Base-by-base conservation (phyloP, 1,140 invertebrate species). In the Cotesia glomerata region DNA sequence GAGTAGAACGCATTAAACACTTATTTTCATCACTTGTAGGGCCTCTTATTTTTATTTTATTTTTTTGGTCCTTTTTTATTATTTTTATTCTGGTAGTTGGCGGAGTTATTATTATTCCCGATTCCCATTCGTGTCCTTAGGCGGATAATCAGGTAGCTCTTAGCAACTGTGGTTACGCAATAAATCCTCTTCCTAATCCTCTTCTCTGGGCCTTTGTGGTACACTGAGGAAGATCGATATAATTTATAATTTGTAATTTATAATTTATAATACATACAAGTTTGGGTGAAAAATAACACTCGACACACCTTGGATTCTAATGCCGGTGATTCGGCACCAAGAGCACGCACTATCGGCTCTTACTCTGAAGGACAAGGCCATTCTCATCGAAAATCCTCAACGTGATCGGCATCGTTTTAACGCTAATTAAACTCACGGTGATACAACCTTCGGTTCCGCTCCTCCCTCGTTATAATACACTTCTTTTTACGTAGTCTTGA, bases 101-200 rank as follows among this genome's bases (percentile, higher is more conserved):
- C 58, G 9, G 26, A 3, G 13, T 54, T 13, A 18, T 54, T 59
- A 64, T 71, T 61, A 58, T 54, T 32, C 35, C 54, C n/a, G 35
- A 58, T 64, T 65, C 59, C 49, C 69, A 9, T 26, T 26, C 36
- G 61, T 69, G 70, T 72, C 65, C 59, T 36, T 62, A 39, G 73
- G 73, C 73, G 54, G 74, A 75, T 75, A 72, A 74, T 74, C 62
- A 58, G 35, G 52, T 66, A 69, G 64, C 64, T 51, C 63, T 11
- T 72, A 51, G 69, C 73, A 71, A 69, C 73, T 58, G 69, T 65
- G 54, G 65, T 74, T 74, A 74, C 73, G 73, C 73, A 69, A 74
- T 74, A 74, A 74, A 74, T 74, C 70, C 39, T 26, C 73, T 39
- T 67, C 63, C 73, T 68, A 68, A 74, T 69, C 39, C 39, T 14